Percentiles rank a stretch among this genome's conserved stretches.
These are phyloP conservation scores for Amblyornis subalaris DNA, from an alignment of 2,113 vertebrate species.

Conservation along the genomic window DNA sequence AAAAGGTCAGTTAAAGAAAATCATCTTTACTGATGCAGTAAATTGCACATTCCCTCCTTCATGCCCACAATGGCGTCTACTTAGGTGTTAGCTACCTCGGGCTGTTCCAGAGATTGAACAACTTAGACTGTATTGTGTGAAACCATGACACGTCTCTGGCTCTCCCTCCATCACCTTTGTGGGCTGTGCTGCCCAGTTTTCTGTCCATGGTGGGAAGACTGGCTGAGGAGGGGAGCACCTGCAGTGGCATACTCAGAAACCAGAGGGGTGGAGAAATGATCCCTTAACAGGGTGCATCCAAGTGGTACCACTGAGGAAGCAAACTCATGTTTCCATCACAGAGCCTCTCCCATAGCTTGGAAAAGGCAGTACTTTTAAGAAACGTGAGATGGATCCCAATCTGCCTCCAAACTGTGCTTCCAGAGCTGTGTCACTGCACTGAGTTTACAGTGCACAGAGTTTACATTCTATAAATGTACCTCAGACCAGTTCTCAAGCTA, in stretches of 20 bases:
- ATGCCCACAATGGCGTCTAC: background rate
- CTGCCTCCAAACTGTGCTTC: background rate
- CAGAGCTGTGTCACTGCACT: background rate
- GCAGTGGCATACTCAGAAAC: background rate
- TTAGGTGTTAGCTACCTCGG: background rate
- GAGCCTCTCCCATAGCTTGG: background rate
- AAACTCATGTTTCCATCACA: rapidly evolving
- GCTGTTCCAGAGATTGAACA: background rate
- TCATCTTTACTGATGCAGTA: background rate
- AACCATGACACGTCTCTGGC: background rate
- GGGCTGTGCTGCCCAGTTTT: background rate
- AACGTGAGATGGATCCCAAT: background rate
- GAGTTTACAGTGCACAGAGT: background rate
- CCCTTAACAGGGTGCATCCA: background rate
- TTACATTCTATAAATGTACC: background rate
- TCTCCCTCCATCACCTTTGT: background rate
- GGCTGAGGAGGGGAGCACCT: background rate
- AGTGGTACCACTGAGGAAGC: background rate
- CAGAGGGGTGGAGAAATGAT: background rate
- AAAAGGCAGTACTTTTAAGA: background rate
- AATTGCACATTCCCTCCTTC: background rate
- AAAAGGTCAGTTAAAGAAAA: background rate
- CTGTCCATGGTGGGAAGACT: background rate
- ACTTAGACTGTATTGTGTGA: background rate
- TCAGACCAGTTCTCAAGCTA: background rate